Evolutionary conservation across 2,888 invertebrate species (phyloP).

Genomic region (Agonopterix heracliana): DNA sequence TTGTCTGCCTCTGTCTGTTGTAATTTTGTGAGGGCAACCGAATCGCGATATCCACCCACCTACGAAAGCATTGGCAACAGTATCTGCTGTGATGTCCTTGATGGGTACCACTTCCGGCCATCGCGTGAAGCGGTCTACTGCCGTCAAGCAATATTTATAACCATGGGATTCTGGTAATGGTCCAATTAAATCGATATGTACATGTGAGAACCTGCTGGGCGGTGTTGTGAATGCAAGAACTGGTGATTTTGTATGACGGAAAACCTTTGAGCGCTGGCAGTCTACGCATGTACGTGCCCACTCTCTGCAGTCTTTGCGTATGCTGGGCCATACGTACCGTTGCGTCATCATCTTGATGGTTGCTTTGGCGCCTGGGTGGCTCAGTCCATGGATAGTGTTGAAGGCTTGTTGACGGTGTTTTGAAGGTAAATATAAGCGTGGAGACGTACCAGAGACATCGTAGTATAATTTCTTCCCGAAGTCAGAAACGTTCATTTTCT

Average conservation of each 20-base stretch:
- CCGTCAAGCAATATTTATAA: too few species aligned
- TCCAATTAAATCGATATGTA: conserved; percentile 44
- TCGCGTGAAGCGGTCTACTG: too few species aligned
- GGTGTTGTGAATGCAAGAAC: conserved; percentile 10
- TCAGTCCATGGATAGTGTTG: conserved; percentile 12
- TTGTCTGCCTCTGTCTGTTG: too few species aligned
- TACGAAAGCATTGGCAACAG: too few species aligned
- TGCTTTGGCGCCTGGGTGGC: too few species aligned
- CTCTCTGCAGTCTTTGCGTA: conserved; percentile 25
- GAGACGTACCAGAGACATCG: too few species aligned
- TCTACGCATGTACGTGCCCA: conserved; percentile 35
- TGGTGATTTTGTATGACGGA: conserved; percentile 13
- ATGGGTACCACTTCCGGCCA: too few species aligned
- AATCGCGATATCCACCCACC: too few species aligned
- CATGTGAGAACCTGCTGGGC: conserved; percentile 13
- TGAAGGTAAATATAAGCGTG: conserved; percentile 12
- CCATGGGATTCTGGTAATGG: conserved; percentile 17
- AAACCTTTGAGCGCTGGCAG: conserved; percentile 30
- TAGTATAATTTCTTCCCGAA: too few species aligned
- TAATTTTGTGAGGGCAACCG: too few species aligned
- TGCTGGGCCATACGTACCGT: conserved; percentile 38
- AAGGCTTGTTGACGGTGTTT: conserved; percentile 9
- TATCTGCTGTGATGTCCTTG: too few species aligned
- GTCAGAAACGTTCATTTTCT: conserved; percentile 10
- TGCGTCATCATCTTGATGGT: conserved; percentile 21